These are phyloP conservation scores for Aphelenchoides fujianensis DNA, from an alignment of 1,140 invertebrate genomes.

Conservation along the genomic window DNA sequence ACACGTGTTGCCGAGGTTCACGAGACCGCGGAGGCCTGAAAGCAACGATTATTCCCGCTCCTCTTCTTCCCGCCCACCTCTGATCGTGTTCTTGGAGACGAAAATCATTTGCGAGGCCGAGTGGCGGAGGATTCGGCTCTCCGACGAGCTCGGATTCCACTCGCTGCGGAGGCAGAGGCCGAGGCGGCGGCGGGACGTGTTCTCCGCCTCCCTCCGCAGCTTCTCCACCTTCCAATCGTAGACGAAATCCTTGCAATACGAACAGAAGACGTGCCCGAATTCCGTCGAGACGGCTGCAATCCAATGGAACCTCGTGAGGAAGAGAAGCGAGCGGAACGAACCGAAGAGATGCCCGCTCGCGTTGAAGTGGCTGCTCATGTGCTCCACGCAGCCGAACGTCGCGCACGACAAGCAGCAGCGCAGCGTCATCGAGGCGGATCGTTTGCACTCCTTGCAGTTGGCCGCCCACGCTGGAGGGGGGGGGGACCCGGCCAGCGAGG, in stretches of 20 bases:
- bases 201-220: slow-evolving; percentile 33
- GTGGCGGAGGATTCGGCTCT: slow-evolving; percentile 32
- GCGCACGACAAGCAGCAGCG: slow-evolving; percentile 45
- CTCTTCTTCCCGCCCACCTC: slow-evolving; percentile 19
- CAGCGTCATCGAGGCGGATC: slow-evolving; percentile 26
- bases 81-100: slow-evolving; percentile 3
- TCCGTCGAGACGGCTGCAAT: slow-evolving; percentile 74
- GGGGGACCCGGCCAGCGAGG: too few relatives aligned
- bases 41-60: slow-evolving; percentile 11
- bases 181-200: slow-evolving; percentile 27
- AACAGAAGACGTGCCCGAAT: slow-evolving; percentile 86
- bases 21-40: slow-evolving; percentile 77
- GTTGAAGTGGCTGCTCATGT: slow-evolving; percentile 33
- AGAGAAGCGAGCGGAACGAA: neutral
- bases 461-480: slow-evolving; percentile 25
- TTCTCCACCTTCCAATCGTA: slow-evolving; percentile 73
- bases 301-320: neutral
- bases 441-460: slow-evolving; percentile 30
- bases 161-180: slow-evolving; percentile 37
- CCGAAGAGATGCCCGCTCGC: slow-evolving; percentile 33
- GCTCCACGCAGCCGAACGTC: slow-evolving; percentile 41
- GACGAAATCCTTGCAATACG: slow-evolving; percentile 84
- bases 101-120: slow-evolving; percentile 17
- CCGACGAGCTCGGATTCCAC: slow-evolving; percentile 39
- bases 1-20: slow-evolving; percentile 96